Percentiles rank a stretch among this genome's conserved stretches.
phyloP scores from a whole-genome alignment of 2,113 vertebrate species.

The Theropithecus gelada region DNA sequence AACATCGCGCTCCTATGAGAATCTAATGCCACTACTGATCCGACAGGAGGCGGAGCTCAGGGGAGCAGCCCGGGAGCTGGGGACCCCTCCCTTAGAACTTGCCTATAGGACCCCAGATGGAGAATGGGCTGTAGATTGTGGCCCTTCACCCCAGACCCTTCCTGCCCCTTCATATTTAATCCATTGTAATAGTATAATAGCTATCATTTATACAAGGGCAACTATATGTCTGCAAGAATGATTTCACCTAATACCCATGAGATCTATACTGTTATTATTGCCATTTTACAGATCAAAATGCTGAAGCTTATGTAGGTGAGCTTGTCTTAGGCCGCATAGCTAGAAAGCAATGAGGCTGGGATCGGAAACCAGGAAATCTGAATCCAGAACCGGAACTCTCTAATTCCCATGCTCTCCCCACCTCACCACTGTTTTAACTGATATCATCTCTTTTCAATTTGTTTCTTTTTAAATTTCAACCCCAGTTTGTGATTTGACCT shows the following conservation, averaged over 20 bases:
- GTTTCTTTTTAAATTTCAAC: slow-evolving; percentile 9
- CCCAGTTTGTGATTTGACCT: not conserved
- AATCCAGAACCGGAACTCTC: not conserved
- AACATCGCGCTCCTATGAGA: no score
- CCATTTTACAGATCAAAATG: not conserved
- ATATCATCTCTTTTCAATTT: not conserved
- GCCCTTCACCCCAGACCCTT: not conserved
- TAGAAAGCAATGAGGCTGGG: not conserved
- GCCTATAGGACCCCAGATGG: not conserved
- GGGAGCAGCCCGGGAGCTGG: no score
- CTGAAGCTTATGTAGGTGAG: not conserved
- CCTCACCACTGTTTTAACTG: not conserved
- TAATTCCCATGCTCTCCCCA: not conserved
- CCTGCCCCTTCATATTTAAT: not conserved
- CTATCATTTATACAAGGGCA: not conserved
- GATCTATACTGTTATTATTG: not conserved
- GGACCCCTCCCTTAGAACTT: no score
- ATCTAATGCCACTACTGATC: no score
- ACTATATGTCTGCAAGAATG: not conserved
- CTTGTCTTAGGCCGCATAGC: not conserved
- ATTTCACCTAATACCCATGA: not conserved
- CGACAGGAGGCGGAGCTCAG: no score
- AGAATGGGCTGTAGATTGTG: not conserved
- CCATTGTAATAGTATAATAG: not conserved
- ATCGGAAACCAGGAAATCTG: not conserved